Percentiles rank a stretch among this genome's conserved stretches.
Evolutionary conservation across 2,113 vertebrate genomes (phyloP).

Genomic region (Cyanoramphus novaezelandiae): DNA sequence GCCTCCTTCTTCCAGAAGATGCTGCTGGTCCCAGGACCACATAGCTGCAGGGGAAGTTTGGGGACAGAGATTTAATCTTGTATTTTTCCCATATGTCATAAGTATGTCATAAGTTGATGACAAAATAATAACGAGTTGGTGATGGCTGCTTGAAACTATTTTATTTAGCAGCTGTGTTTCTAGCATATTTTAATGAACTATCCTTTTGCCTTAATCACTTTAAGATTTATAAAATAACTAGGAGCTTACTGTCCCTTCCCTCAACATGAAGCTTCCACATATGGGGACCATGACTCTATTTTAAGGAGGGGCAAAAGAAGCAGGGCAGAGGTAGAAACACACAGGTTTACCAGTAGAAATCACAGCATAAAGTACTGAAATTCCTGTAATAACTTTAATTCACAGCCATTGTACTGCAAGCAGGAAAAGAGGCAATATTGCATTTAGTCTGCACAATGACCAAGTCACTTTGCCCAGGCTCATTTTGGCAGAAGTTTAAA

Average conservation of each 20-base stretch:
- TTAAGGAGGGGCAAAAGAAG: not conserved
- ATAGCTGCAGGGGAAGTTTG: not conserved
- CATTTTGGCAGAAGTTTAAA: not conserved
- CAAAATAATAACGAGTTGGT: conserved; percentile 21
- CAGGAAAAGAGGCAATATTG: not conserved
- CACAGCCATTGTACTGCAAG: not conserved
- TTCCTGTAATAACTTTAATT: not conserved
- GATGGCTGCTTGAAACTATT: conserved; percentile 29
- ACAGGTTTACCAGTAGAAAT: not conserved
- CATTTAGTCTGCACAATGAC: not conserved
- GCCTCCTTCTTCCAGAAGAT: not conserved
- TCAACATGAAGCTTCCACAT: not conserved
- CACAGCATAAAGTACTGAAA: not conserved
- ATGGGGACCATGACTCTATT: not conserved
- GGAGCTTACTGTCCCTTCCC: not conserved
- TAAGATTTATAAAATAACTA: conserved; percentile 3
- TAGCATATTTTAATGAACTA: conserved; percentile 22
- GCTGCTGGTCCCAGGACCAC: not conserved
- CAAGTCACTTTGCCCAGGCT: not conserved
- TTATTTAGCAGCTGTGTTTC: conserved; percentile 25
- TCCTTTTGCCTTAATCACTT: conserved; percentile 25
- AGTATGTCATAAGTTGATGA: not conserved
- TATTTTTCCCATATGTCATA: conserved; percentile 1
- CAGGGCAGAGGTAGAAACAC: not conserved
- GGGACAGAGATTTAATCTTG: not conserved